Evolutionary conservation across 2,113 vertebrate species (phyloP), one percentile per base, ranked within the genome.

Genomic region (Cryptotis parvus): DNA sequence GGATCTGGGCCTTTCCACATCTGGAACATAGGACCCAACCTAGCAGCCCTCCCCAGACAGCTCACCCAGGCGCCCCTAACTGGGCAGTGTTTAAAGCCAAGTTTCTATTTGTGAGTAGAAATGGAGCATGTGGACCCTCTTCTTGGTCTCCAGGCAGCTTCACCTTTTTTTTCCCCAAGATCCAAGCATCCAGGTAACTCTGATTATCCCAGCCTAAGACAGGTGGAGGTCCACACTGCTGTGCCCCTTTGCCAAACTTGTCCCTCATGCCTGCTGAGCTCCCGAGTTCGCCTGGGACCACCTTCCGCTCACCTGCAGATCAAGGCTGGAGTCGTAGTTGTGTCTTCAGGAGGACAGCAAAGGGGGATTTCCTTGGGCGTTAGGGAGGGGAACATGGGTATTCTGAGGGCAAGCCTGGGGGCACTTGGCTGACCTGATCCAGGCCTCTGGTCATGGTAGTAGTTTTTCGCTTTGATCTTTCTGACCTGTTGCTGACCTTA

Each of bases 331-430:
- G 29, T 27, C n/a, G 24, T 70, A n/a, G 43, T 66, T 84, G n/a
- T 33, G 41, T 68, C 41, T 85, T 55, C 22, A 91, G 73, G 78
- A 76, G 76, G 72, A 83, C 63, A 85, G 49, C 18, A 87, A 49
- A 91, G 29, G 58, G 74, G 73, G 61, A 45, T 39, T 4, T 16
- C 45, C 58, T n/a, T 20, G n/a, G 41, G 35, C 16, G n/a, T 7
- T 69, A 65, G 0, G 22, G 6, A 35, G 73, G 55, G 55, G 45
- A 29, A 73, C 41, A 18, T 5, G 41, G 78, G 37, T 39, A 33
- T 80, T 87, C 33, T 31, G 27, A 10, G 14, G 29, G 49, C 11
- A 79, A 68, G 31, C 12, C 52, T 16, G 45, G 39, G 55, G 12
- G 9, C 10, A 55, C 18, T 87, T 49, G 74, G 41, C 74, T 89